Conservation (phyloP, 2,888 invertebrate genomes). For the Encarsia formosa region DNA sequence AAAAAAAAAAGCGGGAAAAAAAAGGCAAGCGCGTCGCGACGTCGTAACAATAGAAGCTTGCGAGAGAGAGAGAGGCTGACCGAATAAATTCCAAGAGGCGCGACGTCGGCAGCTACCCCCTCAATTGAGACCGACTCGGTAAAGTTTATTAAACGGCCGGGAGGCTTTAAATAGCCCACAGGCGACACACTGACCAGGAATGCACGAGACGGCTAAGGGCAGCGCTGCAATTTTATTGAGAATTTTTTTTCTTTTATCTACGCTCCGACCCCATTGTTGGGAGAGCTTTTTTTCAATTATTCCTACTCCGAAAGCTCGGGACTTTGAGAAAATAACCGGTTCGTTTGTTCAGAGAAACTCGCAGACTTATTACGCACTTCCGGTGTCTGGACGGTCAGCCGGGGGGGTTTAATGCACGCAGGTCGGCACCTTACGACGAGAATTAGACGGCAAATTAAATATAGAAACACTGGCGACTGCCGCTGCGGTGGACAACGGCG, state of each 20-base stretch:
- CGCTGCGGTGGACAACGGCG: slow-evolving; percentile 5
- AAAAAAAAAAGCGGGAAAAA: neutral
- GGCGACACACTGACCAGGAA: slow-evolving; percentile 26
- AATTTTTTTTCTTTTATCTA: too few relatives aligned
- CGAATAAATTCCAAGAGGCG: too few relatives aligned
- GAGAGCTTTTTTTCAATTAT: too few relatives aligned
- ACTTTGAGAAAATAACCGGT: too few relatives aligned
- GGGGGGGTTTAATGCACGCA: neutral
- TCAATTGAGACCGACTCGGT: slow-evolving; percentile 19
- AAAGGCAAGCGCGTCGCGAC: neutral
- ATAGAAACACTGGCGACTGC: too few relatives aligned
- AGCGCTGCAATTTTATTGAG: neutral
- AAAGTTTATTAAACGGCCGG: slow-evolving; percentile 19
- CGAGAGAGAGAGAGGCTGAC: too few relatives aligned
- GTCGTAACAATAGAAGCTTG: too few relatives aligned
- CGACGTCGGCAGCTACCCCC: neutral
- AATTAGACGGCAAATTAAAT: slow-evolving; percentile 26
- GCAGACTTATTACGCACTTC: too few relatives aligned
- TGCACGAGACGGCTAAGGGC: slow-evolving; percentile 20
- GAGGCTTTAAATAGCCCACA: slow-evolving; percentile 13
- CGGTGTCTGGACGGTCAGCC: too few relatives aligned
- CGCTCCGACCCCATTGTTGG: too few relatives aligned
- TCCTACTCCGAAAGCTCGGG: too few relatives aligned
- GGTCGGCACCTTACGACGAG: neutral
- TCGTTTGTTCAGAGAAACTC: too few relatives aligned